Evolutionary conservation across 2,888 invertebrate genomes (phyloP), one percentile per base, ranked within the genome.

Genomic region (Drosophila melanosoma): DNA sequence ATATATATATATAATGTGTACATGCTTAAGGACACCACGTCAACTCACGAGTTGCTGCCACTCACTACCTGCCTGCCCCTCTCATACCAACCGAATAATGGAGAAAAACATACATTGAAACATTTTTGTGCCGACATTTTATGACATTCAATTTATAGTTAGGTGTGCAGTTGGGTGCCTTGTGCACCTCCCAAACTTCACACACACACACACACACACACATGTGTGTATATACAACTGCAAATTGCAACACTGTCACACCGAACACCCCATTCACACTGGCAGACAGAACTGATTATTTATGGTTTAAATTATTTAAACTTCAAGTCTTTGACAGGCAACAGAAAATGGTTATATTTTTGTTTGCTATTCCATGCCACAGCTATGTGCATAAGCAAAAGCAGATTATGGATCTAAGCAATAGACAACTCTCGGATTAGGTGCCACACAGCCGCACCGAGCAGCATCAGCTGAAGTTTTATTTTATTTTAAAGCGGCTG

Each of bases 241-340:
- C n/a, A 4, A 20, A 8, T 12, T 20, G 52, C 26, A 29, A n/a
- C 8, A 32, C 8, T 38, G 32, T 32, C 74, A 62, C 58, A 51
- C 69, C 69, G 57, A 29, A 48, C 12, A 15, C 26, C 54, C 36
- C n/a, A 8, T 26, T 12, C 11, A 40, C 38, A 33, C 33, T 33
- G 32, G 32, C 60, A 20, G 52, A n/a, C 48, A 33, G 26, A 48
- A 56, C 70, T 67, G 70, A 75, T 71, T 77, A 75, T 79, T 79
- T 76, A 71, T 76, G 76, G 35, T 8, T 58, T 36, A 60, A 52
- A 63, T 63, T 70, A 38, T 70, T 59, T 69, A 40, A 29, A 23
- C n/a, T 53, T 53, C 20, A 59, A 59, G 58, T 72, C 59, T 57
- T 45, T 17, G 48, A 38, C 23, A 38, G 56, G 51, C 63, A 60